Evolutionary conservation across 2,888 invertebrate species (phyloP).

Genomic region (Anaspis maculata): DNA sequence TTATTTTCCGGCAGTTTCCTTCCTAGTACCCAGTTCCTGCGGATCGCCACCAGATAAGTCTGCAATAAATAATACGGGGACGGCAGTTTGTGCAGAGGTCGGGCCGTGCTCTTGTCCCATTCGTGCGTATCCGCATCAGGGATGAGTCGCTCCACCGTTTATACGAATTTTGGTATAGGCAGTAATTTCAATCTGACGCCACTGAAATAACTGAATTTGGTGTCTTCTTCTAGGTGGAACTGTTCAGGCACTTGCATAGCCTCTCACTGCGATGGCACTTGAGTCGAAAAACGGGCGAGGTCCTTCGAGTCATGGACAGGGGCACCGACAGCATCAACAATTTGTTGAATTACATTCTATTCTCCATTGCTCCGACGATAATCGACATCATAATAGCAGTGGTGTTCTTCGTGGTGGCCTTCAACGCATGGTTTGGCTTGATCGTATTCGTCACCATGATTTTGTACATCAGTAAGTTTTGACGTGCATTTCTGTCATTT

Average conservation of each 20-base stretch:
- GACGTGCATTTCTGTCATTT: not conserved
- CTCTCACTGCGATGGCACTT: conserved; percentile 93
- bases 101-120: too few species aligned
- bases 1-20: too few species aligned
- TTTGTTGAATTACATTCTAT: conserved; percentile 83
- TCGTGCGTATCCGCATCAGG: too few species aligned
- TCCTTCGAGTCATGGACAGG: conserved; percentile 91
- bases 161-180: too few species aligned
- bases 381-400: conserved; percentile 88
- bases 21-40: too few species aligned
- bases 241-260: conserved; percentile 82
- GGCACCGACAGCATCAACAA: conserved; percentile 96
- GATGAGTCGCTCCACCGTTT: too few species aligned
- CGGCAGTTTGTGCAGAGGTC: too few species aligned
- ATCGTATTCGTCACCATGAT: conserved; percentile 92
- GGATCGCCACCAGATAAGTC: too few species aligned
- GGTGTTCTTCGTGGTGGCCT: conserved; percentile 75
- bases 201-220: too few species aligned
- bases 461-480: conserved; percentile 81
- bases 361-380: conserved; percentile 89
- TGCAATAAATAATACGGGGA: too few species aligned
- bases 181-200: too few species aligned
- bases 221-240: conserved; percentile 54
- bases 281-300: conserved; percentile 92
- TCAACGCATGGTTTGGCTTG: conserved; percentile 91